These are phyloP conservation scores for Holothuria glaberrima DNA, from an alignment of 35 echinoderm and acorn worm genomes.

Conservation along the genomic window DNA sequence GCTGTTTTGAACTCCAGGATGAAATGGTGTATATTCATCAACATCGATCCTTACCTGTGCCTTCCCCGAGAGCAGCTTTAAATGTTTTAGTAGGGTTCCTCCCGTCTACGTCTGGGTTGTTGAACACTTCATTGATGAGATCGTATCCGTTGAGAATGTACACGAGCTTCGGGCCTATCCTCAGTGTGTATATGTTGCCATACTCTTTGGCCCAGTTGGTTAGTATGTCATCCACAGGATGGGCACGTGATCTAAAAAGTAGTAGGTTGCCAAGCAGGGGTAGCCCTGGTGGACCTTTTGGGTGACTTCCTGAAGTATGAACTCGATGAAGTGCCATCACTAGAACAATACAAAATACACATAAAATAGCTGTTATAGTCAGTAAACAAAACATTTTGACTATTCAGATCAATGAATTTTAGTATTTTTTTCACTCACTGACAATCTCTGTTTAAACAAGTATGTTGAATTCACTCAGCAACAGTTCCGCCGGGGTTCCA, in stretches of 20 bases:
- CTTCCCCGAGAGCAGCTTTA: constrained; percentile 15
- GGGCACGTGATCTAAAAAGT: not conserved
- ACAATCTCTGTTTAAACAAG: too few relatives aligned
- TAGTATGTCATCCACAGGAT: constrained; percentile 6
- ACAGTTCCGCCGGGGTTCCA: too few relatives aligned
- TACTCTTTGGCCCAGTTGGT: constrained; percentile 48
- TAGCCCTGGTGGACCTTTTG: constrained; percentile 4
- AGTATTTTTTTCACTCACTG: too few relatives aligned
- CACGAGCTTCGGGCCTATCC: constrained; percentile 17
- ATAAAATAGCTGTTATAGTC: too few relatives aligned
- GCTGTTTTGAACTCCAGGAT: too few relatives aligned
- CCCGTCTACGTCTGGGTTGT: constrained; percentile 19
- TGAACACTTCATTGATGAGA: constrained; percentile 26
- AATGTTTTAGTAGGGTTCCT: constrained; percentile 2
- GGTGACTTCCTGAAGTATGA: not conserved
- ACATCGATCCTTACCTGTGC: not conserved
- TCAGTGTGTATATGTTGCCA: constrained; percentile 33
- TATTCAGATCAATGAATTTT: too few relatives aligned
- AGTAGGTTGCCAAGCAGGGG: constrained; percentile 18
- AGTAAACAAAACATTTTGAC: too few relatives aligned
- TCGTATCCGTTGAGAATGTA: constrained; percentile 43
- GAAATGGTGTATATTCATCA: too few relatives aligned
- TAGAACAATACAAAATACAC: too few relatives aligned
- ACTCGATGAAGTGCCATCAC: too few relatives aligned
- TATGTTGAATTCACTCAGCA: too few relatives aligned